Conservation (phyloP, 2,888 invertebrate species). For the Arenicola marina region DNA sequence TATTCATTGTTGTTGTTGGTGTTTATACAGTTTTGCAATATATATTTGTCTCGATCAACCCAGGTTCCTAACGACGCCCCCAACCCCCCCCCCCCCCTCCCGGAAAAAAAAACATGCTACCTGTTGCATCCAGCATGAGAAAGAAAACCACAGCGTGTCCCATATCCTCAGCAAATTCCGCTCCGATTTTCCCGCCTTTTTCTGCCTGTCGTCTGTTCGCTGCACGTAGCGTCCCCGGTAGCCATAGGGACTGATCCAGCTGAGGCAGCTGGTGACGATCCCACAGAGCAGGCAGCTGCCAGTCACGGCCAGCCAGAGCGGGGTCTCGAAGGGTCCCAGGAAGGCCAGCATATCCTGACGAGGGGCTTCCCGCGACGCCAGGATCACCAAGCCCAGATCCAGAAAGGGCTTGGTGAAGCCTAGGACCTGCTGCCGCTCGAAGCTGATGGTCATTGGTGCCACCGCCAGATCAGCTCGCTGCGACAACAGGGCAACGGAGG, state of each 20-base stretch:
- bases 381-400: slow-evolving; percentile 53
- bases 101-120: too few species aligned
- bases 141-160: slow-evolving; percentile 9
- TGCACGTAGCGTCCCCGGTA: slow-evolving; percentile 2
- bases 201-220: background rate
- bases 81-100: too few species aligned
- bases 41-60: too few species aligned
- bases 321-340: slow-evolving; percentile 50
- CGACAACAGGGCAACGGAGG: too few species aligned
- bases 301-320: slow-evolving; percentile 43
- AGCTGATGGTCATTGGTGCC: slow-evolving; percentile 55
- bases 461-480: slow-evolving; percentile 58
- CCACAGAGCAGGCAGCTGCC: background rate
- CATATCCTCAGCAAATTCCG: background rate
- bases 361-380: slow-evolving; percentile 46
- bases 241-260: slow-evolving; percentile 9
- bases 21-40: too few species aligned
- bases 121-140: slow-evolving; percentile 11
- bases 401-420: slow-evolving; percentile 59
- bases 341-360: slow-evolving; percentile 51
- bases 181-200: background rate
- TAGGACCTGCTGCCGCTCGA: slow-evolving; percentile 51
- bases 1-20: too few species aligned
- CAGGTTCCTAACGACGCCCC: too few species aligned
- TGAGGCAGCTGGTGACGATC: background rate